These are phyloP conservation scores for Caenorhabditis afra DNA, from an alignment of 2,888 invertebrate species.

Conservation along the genomic window DNA sequence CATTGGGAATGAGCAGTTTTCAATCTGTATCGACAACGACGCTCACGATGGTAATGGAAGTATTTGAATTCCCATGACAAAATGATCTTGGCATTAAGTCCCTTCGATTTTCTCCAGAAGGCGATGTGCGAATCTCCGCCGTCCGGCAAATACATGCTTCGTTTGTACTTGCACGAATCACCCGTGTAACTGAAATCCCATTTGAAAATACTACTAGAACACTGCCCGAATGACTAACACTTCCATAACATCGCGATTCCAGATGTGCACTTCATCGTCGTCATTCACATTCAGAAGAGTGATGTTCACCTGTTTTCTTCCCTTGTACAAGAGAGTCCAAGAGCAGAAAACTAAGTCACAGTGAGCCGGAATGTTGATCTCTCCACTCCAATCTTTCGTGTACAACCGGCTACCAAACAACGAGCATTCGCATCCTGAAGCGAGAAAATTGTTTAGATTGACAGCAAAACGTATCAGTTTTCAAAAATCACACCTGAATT, in stretches of 20 bases:
- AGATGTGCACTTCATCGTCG: not conserved
- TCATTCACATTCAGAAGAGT: not conserved
- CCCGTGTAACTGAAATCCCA: not conserved
- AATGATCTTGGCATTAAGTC: not conserved
- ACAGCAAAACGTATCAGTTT: too few species aligned
- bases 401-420: not conserved
- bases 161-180: not conserved
- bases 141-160: not conserved
- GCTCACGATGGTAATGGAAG: not conserved
- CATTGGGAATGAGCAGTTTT: too few species aligned
- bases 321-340: not conserved
- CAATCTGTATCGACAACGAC: too few species aligned
- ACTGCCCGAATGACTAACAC: not conserved
- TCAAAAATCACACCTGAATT: too few species aligned
- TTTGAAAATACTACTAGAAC: not conserved
- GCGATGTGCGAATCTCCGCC: not conserved
- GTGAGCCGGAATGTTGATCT: not conserved
- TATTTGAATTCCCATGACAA: not conserved
- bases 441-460: not conserved
- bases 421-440: slow-evolving; percentile 16
- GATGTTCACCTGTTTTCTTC: not conserved
- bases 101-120: not conserved
- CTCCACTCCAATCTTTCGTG: not conserved
- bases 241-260: not conserved
- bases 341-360: slow-evolving; percentile 10